Conservation (phyloP, 2,113 vertebrate genomes). For the Kryptolebias marmoratus region DNA sequence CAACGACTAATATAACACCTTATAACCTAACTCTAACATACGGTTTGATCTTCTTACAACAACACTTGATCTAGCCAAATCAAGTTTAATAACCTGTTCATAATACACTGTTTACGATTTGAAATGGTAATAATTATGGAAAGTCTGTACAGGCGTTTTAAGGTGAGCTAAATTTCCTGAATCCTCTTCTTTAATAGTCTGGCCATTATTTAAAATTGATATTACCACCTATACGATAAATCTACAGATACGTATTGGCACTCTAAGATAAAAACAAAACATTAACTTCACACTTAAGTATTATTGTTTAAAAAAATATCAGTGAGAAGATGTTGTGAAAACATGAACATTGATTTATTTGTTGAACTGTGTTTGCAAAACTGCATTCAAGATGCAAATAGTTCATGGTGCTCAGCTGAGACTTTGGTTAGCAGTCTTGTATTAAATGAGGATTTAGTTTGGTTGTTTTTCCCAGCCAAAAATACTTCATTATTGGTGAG, state of each 20-base stretch:
- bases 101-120: neutral
- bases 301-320: neutral
- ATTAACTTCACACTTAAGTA: neutral
- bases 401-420: too few species aligned
- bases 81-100: neutral
- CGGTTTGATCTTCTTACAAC: neutral
- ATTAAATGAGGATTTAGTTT: neutral
- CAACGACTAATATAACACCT: neutral
- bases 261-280: too few species aligned
- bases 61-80: neutral
- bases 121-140: neutral
- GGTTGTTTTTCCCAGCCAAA: neutral
- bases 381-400: too few species aligned
- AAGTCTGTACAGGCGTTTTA: constrained; percentile 9
- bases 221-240: too few species aligned
- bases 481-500: too few species aligned
- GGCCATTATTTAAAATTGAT: neutral
- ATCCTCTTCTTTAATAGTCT: neutral
- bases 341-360: too few species aligned
- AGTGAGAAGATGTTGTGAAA: neutral
- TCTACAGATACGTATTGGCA: too few species aligned
- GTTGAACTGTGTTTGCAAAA: too few species aligned
- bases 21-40: neutral
- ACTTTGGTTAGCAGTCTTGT: neutral
- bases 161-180: neutral